These are phyloP conservation scores for Lepidurus arcticus DNA, from an alignment of 1,140 invertebrate genomes.

Conservation along the genomic window DNA sequence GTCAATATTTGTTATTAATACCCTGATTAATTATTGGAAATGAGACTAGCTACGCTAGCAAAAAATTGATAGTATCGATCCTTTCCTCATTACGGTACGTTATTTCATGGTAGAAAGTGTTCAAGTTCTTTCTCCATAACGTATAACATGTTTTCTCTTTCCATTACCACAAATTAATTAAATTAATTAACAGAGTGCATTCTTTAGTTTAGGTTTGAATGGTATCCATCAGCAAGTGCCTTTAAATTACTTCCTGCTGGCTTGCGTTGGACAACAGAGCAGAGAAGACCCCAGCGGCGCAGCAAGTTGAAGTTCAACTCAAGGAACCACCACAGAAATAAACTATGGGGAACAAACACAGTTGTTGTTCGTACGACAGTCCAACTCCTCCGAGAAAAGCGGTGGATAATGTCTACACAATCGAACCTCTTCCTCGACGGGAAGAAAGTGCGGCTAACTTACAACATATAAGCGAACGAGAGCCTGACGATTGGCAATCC, in stretches of 20 bases:
- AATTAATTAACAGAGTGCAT: no score
- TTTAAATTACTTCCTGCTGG: background rate
- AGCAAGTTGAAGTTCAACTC: background rate
- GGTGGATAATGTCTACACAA: slow-evolving; percentile 18
- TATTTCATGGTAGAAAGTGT: no score
- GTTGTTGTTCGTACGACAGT: slow-evolving; percentile 60
- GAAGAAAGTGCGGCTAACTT: slow-evolving; percentile 80
- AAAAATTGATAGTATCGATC: no score
- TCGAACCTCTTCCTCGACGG: slow-evolving; percentile 61
- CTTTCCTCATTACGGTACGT: no score
- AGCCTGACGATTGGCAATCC: slow-evolving; percentile 86
- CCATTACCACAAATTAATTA: no score
- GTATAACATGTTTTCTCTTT: no score
- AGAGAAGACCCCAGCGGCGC: background rate
- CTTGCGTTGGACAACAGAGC: background rate
- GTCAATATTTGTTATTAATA: no score
- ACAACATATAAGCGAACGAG: slow-evolving; percentile 96
- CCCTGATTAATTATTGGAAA: no score
- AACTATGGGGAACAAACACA: slow-evolving; percentile 67
- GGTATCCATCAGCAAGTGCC: background rate
- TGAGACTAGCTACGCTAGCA: no score
- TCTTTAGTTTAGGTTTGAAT: background rate
- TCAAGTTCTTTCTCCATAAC: no score
- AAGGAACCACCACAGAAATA: background rate
- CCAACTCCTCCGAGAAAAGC: slow-evolving; percentile 31